Base-by-base conservation (phyloP, 35 echinoderm and acorn worm species). In the Lytechinus variegatus region DNA sequence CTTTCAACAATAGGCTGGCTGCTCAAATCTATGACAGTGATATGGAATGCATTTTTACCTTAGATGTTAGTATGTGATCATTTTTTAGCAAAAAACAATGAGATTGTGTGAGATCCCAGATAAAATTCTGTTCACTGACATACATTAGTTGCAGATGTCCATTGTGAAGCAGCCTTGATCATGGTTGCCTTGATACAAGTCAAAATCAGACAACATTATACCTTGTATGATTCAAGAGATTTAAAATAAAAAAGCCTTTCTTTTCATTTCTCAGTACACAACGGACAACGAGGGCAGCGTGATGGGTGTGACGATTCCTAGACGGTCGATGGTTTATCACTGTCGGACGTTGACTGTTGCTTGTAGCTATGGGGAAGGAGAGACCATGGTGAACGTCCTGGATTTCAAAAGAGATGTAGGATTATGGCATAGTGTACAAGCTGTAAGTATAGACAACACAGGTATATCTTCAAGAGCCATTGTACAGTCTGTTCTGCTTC, bases 321-420 rank as follows among this genome's bases (percentile, higher is more conserved):
- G 98, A 5, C 96, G 96, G 91, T 96, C 98, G 52, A 99, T 99
- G 98, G 95, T 99, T 87, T 98, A 97, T 72, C 98, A 99, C 86
- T 99, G 98, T 94, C 94, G 98, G 56, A 99, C 98, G 61, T 53
- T 99, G 92, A 99, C 98, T 4, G 98, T 97, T 53, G 98, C 97
- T 10, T 99, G 98, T 86, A 99, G 95, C 93, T 99, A 98, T 87
- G 94, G 95, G 19, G 98, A 99, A 91, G 97, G 95, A 19, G 98
- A 99, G 56, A 95, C 97, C 16, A 99, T 99, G 98, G 98, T 99
- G 44, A 99, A 98, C 90, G 98, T 99, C 14, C 79, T 99, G 27
- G 98, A 99, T 89, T 99, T 99, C 54, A 99, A 99, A 95, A 96
- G 98, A 95, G 98, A 99, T 89, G 97, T 99, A 10, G 98, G 98